Base-by-base conservation (phyloP, 2,888 invertebrate species). In the Erebia palarica region DNA sequence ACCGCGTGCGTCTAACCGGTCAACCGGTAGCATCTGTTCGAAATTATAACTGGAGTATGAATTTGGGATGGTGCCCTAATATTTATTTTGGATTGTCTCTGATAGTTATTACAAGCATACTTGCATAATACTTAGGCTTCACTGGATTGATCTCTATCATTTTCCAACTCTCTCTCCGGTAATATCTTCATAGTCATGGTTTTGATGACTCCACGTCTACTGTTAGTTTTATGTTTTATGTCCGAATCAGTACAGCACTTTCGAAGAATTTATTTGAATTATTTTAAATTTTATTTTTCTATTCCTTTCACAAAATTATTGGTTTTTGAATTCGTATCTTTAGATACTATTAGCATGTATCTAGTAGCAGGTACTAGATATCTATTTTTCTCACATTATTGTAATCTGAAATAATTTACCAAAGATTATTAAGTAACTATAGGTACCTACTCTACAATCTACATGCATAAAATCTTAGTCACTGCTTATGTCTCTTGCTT, bases 11-110 rank as follows among this genome's bases (percentile, higher is more conserved):
- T 74, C 73, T 77, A 75, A 73, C 75, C 76, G 75, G 76, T 76
- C 76, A 77, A 63, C 76, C 77, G 59, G 67, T 76, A 79, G 76
- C 78, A 81, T 80, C 78, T 82, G 80, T 81, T 82, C 76, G 79
- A 71, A 80, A 79, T 82, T 82, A 80, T 81, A 82, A 83, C 80
- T 83, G 80, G 78, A 81, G 78, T 75, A 78, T 76, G 73, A 79
- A 81, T 80, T 80, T 76, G 70, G 74, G 69, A 68, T 70, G 65
- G 49, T 63, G 73, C 70, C 70, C 85, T 72, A 72, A n/a, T 73
- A 72, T 64, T 68, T 68, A 68, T 72, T 70, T 68, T 44, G n/a
- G 47, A 60, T 59, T 55, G 18, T 57, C 44, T 36, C 5, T 44
- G 27, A 67, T 59, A 36, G 44, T 53, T 57, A 63, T 66, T 63